These are phyloP conservation scores for Albula goreensis DNA, from an alignment of 2,113 vertebrate genomes.

Conservation along the genomic window DNA sequence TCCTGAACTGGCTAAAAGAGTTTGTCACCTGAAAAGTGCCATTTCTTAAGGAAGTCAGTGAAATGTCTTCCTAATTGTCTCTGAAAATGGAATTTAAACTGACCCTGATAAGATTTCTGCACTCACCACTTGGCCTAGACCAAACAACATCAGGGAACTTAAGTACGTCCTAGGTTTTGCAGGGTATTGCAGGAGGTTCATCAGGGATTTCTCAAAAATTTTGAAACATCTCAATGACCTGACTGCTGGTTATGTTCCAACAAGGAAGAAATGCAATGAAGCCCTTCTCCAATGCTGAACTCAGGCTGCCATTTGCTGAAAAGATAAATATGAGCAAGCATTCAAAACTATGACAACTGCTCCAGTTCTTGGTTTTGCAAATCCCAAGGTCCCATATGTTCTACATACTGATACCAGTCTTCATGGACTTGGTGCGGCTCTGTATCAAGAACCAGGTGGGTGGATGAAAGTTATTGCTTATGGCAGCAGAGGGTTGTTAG, in stretches of 20 bases:
- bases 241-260: background rate
- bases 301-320: background rate
- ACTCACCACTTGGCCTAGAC: background rate
- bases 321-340: background rate
- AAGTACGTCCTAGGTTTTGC: background rate
- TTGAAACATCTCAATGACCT: background rate
- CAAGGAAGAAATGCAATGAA: background rate
- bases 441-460: constrained; percentile 32
- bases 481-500: constrained; percentile 14
- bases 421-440: constrained; percentile 14
- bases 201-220: background rate
- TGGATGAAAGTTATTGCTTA: constrained; percentile 10
- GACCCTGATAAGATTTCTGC: background rate
- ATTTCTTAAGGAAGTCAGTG: background rate
- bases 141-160: background rate
- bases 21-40: background rate
- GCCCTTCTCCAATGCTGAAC: background rate
- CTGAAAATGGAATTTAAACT: background rate
- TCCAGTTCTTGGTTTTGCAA: constrained; percentile 16
- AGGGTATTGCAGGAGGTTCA: background rate
- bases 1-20: background rate
- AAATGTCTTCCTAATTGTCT: background rate
- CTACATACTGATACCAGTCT: constrained; percentile 24
- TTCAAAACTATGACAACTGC: constrained; percentile 19
- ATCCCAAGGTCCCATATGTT: constrained; percentile 6